Base-by-base conservation (phyloP, 2,888 invertebrate genomes). In the Strigamia crassipes region DNA sequence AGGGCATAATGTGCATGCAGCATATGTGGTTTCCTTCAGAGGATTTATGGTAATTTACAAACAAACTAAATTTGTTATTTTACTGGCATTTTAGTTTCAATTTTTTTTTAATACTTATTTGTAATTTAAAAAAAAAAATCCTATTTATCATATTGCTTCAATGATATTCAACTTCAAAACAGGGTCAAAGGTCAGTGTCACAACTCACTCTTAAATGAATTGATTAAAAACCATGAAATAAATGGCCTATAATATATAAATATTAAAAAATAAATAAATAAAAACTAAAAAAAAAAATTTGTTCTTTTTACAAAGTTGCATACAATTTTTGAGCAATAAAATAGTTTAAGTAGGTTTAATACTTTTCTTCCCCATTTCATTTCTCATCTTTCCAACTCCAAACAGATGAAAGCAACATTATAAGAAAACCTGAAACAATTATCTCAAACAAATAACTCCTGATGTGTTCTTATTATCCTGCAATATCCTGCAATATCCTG, bases 261-360 rank as follows among this genome's bases (percentile, higher is more conserved):
- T n/a, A 66, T 18, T n/a, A 66, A 66, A 66, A 66, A 13, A 46
- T n/a, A 46, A 46, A 46, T 46, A 46, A 66, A 66, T n/a, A 21
- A 66, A 66, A 66, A 66, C 18, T n/a, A 21, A 66, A 23, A 66
- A 66, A 66, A 21, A 66, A 66, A 66, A 61, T 15, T 21, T 66
- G 21, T 18, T 66, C 61, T 23, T 66, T 66, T 66, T 66, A 23
- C 61, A 23, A 21, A 66, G 61, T 66, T 66, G 61, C 61, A 66
- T 66, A 66, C 61, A 66, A 66, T 23, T 66, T 46, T 66, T 66
- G n/a, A 66, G 61, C 23, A 66, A 66, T 66, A 66, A 66, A 66
- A 66, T 66, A 21, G 61, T 66, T 46, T 66, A 66, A 12, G 61
- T 18, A 66, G 23, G 18, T 66, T 66, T 18, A 66, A 46, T 46